Evolutionary conservation across 2,113 vertebrate genomes (phyloP).

Genomic region (Mus pahari): DNA sequence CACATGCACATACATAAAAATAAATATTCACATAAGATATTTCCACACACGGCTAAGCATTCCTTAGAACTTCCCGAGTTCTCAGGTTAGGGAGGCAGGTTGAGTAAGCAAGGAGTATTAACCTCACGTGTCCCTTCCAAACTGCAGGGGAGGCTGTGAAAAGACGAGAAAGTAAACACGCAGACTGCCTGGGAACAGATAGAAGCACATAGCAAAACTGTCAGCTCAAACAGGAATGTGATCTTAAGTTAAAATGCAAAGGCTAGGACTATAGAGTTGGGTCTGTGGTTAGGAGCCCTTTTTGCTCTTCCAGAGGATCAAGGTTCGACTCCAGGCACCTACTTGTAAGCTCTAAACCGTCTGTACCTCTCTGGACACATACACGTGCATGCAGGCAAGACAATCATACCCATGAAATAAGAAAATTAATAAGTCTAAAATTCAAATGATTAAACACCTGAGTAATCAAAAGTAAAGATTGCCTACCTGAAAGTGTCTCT

Average conservation of each 20-base stretch:
- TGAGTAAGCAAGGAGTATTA: not conserved
- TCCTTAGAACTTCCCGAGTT: no score
- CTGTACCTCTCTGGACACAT: not conserved
- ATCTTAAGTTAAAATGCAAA: not conserved
- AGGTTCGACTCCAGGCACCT: not conserved
- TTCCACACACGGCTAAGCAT: not conserved
- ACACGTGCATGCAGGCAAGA: not conserved
- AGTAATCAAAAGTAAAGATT: not conserved
- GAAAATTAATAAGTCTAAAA: not conserved
- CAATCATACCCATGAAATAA: not conserved
- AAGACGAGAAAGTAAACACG: not conserved
- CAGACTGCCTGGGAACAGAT: not conserved
- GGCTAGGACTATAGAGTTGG: not conserved
- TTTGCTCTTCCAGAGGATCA: not conserved
- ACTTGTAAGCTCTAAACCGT: not conserved
- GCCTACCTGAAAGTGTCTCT: not conserved
- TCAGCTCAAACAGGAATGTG: not conserved
- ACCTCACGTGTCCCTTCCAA: not conserved
- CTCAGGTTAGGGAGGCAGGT: not conserved
- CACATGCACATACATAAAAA: not conserved
- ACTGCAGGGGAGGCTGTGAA: not conserved
- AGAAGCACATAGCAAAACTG: not conserved
- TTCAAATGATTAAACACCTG: not conserved
- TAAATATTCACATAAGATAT: not conserved
- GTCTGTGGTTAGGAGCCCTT: not conserved